Evolutionary conservation across 2,888 invertebrate genomes (phyloP).

Genomic region (Catocala nupta): DNA sequence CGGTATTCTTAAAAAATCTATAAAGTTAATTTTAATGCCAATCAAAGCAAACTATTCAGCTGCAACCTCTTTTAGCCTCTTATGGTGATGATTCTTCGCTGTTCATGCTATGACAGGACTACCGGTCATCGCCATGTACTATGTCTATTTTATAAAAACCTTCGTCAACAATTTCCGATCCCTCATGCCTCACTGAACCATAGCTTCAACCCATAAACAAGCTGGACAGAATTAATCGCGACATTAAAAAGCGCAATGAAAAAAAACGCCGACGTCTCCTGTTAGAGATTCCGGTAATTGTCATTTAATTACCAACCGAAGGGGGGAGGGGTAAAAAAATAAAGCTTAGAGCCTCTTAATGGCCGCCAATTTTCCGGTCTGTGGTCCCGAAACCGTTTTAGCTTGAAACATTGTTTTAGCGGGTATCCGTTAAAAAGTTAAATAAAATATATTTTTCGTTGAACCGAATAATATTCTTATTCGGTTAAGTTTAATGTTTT

Average conservation of each 20-base stretch:
- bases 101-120: too few species aligned
- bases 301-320: slow-evolving; percentile 80
- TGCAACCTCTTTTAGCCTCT: too few species aligned
- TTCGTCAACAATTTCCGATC: too few species aligned
- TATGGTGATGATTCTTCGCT: too few species aligned
- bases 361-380: slow-evolving; percentile 72
- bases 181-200: not conserved
- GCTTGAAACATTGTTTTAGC: slow-evolving; percentile 65
- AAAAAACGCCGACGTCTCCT: slow-evolving; percentile 55
- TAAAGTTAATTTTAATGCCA: too few species aligned
- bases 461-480: slow-evolving; percentile 30
- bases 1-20: too few species aligned
- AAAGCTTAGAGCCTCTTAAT: slow-evolving; percentile 72
- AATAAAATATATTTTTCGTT: slow-evolving; percentile 36
- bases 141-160: too few species aligned
- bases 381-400: slow-evolving; percentile 62
- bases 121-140: too few species aligned
- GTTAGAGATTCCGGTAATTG: slow-evolving; percentile 75
- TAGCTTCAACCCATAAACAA: slow-evolving; percentile 28
- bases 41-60: too few species aligned
- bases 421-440: slow-evolving; percentile 54
- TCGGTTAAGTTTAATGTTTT: not conserved
- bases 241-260: slow-evolving; percentile 55
- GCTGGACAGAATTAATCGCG: slow-evolving; percentile 27
- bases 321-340: slow-evolving; percentile 64